phyloP scores from a whole-genome alignment of 2,888 invertebrate genomes.

The Didymodactylos carnosus region DNA sequence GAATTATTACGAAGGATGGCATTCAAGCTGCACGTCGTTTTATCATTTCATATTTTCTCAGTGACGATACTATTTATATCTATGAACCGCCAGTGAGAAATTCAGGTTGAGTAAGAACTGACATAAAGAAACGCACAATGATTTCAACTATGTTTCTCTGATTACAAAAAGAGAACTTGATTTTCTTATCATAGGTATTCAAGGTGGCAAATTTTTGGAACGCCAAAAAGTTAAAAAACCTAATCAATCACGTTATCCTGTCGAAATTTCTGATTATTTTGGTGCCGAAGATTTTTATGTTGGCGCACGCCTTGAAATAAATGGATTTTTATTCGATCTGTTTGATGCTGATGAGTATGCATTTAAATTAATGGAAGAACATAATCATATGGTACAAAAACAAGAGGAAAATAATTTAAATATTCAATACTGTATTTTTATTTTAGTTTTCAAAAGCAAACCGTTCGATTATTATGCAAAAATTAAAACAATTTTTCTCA shows the following conservation, averaged over 20 bases:
- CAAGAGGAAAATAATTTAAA: no score
- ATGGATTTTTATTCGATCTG: constrained; percentile 29
- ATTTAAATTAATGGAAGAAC: constrained; percentile 53
- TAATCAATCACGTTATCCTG: constrained; percentile 39
- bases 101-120: no score
- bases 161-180: no score
- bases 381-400: no score
- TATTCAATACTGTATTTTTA: no score
- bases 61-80: constrained; percentile 32
- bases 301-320: constrained; percentile 27
- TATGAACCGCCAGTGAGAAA: constrained; percentile 33
- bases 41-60: constrained; percentile 33
- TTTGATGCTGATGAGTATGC: constrained; percentile 35
- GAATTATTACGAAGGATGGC: constrained; percentile 49
- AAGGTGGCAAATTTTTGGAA: constrained; percentile 34
- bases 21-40: constrained; percentile 31
- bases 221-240: constrained; percentile 37
- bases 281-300: constrained; percentile 27
- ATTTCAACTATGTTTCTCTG: no score
- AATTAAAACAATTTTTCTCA: constrained; percentile 19
- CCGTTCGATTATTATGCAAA: constrained; percentile 16
- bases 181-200: constrained; percentile 28
- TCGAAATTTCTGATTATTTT: constrained; percentile 31
- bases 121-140: no score
- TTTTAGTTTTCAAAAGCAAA: neutral